Conservation (phyloP, 2,797 vertebrate species). For the Helostoma temminkii region DNA sequence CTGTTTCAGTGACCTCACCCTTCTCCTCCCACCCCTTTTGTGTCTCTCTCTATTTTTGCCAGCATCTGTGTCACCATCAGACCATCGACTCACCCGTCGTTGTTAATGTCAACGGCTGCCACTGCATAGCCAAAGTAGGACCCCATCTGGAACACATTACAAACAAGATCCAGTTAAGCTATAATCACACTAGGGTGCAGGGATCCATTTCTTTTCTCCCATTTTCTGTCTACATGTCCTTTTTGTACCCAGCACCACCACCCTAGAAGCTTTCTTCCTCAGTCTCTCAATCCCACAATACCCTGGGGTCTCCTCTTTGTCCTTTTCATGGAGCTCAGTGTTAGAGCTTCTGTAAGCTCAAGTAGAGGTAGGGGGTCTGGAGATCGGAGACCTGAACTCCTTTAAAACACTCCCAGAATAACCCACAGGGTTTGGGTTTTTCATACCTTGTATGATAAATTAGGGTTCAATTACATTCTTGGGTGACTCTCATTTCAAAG, state of each 20-base stretch:
- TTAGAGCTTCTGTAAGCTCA: conserved; percentile 52
- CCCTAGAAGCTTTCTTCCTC: conserved; percentile 55
- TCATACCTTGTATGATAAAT: conserved; percentile 61
- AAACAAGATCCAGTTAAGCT: conserved; percentile 69
- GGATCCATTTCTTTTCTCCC: conserved; percentile 61
- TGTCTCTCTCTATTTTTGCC: conserved; percentile 12
- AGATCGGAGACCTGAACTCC: conserved; percentile 22
- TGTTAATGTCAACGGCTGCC: conserved; percentile 88
- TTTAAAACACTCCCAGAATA: conserved; percentile 33
- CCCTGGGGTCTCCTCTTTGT: conserved; percentile 50
- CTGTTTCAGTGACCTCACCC: conserved; percentile 20
- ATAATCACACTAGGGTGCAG: conserved; percentile 66
- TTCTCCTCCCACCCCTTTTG: neutral
- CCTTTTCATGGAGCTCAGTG: conserved; percentile 60
- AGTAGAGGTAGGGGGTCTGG: conserved; percentile 35
- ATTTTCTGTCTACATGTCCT: conserved; percentile 46
- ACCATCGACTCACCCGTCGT: conserved; percentile 86
- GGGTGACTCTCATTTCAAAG: conserved; percentile 48
- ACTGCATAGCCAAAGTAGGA: conserved; percentile 92
- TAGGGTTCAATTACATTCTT: conserved; percentile 42
- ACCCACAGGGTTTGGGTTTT: conserved; percentile 41
- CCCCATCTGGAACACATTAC: conserved; percentile 89
- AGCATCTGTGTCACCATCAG: conserved; percentile 33
- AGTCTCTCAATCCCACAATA: conserved; percentile 65
- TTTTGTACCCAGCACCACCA: conserved; percentile 32